Conservation (phyloP, 2,888 invertebrate species). For the Amphipoea oculea region DNA sequence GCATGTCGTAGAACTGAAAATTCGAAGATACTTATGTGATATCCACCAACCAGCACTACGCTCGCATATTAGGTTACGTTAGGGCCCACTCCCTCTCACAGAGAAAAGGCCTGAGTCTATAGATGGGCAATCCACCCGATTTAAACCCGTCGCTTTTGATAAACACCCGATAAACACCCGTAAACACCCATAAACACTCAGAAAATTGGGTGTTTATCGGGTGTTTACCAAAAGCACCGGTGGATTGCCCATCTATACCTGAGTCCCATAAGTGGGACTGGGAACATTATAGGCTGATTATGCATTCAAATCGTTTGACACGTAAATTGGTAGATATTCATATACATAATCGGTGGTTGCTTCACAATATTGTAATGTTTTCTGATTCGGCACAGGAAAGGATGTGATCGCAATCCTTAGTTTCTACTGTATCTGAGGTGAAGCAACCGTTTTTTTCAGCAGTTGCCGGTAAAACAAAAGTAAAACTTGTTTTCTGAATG, state of each 20-base stretch:
- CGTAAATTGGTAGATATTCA: constrained; percentile 35
- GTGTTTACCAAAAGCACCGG: too few species aligned
- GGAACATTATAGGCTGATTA: background rate
- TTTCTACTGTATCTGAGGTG: constrained; percentile 61
- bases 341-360: background rate
- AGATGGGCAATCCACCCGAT: too few species aligned
- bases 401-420: constrained; percentile 66
- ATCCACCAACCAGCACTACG: background rate
- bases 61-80: background rate
- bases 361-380: constrained; percentile 53
- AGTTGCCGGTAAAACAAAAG: constrained; percentile 31
- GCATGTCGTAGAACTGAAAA: background rate
- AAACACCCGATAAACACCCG: too few species aligned
- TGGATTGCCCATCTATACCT: too few species aligned
- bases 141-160: too few species aligned
- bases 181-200: too few species aligned
- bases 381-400: constrained; percentile 57
- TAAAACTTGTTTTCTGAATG: constrained; percentile 43
- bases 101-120: too few species aligned
- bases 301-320: constrained; percentile 14
- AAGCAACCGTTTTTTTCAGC: constrained; percentile 53
- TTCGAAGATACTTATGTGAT: background rate
- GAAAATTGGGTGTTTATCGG: too few species aligned
- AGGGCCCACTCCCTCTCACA: background rate
- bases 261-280: too few species aligned